These are phyloP conservation scores for Enteromius unitaeniatus DNA, from an alignment of 2,797 vertebrate species.

Conservation along the genomic window DNA sequence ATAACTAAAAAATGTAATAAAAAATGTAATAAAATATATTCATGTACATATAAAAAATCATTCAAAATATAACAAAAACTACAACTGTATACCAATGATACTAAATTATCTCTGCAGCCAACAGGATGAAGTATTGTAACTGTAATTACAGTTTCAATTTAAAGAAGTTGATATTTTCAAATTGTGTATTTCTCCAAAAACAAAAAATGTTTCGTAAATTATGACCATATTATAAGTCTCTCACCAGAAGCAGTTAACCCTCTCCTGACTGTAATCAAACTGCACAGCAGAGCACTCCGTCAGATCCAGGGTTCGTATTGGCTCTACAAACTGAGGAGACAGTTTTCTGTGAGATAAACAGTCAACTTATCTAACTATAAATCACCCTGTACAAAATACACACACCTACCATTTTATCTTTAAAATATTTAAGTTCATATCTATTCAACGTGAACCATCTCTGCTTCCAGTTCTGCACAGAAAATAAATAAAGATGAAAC, in stretches of 20 bases:
- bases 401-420: conserved; percentile 89
- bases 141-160: neutral
- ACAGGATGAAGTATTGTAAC: neutral
- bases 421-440: conserved; percentile 96
- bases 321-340: conserved; percentile 83
- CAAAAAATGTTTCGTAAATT: neutral
- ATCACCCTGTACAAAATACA: neutral
- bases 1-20: too few relatives aligned
- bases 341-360: conserved; percentile 21
- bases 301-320: conserved; percentile 89
- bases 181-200: neutral
- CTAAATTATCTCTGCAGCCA: neutral
- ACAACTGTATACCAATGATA: neutral
- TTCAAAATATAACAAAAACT: neutral
- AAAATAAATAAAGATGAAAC: conserved; percentile 33
- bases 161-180: neutral
- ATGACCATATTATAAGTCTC: conserved; percentile 51
- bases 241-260: conserved; percentile 97
- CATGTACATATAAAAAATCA: neutral
- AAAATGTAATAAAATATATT: too few relatives aligned
- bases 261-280: conserved; percentile 95
- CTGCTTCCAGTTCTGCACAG: conserved; percentile 91
- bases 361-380: neutral
- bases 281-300: conserved; percentile 92
- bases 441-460: conserved; percentile 95